A percentile compares a stretch with the other conserved stretches of the same genome.
phyloP scores from a whole-genome alignment of 2,113 vertebrate genomes.

The Henicopernis longicauda region DNA sequence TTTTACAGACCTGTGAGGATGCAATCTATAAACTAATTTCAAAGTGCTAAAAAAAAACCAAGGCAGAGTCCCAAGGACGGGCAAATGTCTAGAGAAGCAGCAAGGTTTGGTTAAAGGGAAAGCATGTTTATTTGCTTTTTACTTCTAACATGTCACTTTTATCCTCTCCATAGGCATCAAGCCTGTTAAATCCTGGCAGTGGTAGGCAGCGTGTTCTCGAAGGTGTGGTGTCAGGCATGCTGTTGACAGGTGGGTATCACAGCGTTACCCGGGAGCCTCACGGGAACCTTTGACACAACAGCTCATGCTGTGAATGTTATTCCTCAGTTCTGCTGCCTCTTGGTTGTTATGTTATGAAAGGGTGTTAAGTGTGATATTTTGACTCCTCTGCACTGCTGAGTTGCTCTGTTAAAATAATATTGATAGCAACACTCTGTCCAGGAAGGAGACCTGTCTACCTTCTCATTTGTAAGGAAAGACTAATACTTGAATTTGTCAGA shows the following conservation, averaged over 20 bases:
- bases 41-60: neutral
- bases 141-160: neutral
- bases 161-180: conserved; percentile 39
- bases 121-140: neutral
- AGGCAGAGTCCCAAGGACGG: neutral
- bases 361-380: neutral
- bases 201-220: conserved; percentile 77
- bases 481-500: neutral
- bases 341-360: neutral
- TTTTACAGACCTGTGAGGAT: neutral
- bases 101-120: neutral
- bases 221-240: conserved; percentile 71
- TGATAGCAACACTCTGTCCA: neutral
- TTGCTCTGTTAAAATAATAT: neutral
- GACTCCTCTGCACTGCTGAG: neutral
- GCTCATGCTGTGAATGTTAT: neutral
- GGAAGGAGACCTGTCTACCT: neutral
- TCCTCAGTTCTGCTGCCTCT: neutral
- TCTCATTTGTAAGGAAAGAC: neutral
- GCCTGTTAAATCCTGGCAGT: conserved; percentile 73
- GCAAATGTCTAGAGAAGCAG: neutral
- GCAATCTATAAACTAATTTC: neutral
- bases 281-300: neutral
- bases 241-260: conserved; percentile 68
- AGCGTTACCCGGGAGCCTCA: accelerated